A percentile compares a stretch with the other conserved stretches of the same genome.
Evolutionary conservation across 1,140 invertebrate genomes (phyloP).

Genomic region (Psix sp.): DNA sequence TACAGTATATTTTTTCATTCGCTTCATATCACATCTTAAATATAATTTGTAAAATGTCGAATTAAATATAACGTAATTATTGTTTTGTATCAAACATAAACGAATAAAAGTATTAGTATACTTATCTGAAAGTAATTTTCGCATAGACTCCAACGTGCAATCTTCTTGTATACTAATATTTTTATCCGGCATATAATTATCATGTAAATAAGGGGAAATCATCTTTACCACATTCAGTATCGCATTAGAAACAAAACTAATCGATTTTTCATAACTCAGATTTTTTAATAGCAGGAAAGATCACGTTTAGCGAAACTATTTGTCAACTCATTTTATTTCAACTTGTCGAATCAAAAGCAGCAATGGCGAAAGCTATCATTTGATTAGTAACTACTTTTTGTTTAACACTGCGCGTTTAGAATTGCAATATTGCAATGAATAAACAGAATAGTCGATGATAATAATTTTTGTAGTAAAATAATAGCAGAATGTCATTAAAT

Average conservation of each 20-base stretch:
- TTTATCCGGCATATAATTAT: not conserved
- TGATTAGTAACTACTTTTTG: conserved; percentile 2
- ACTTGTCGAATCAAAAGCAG: conserved; percentile 1
- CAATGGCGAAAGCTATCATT: conserved; percentile 18
- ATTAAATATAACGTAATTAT: no score
- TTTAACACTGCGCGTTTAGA: conserved; percentile 21
- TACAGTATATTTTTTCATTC: no score
- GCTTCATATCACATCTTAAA: no score
- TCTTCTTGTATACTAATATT: no score
- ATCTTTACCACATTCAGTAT: conserved; percentile 20
- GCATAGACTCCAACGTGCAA: no score
- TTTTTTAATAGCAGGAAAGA: no score
- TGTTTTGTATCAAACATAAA: no score
- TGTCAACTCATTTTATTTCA: not conserved
- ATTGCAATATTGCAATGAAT: conserved; percentile 66
- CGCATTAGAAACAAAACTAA: not conserved
- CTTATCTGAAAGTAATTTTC: no score
- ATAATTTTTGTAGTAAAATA: no score
- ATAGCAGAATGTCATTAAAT: conserved; percentile 7
- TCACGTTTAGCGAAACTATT: no score
- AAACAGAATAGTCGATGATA: conserved; percentile 59
- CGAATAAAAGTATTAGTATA: no score
- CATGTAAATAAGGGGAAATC: conserved; percentile 6
- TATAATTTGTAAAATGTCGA: no score
- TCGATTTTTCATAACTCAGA: not conserved